Evolutionary conservation across 2,888 invertebrate species (phyloP).

Genomic region (Julus scandinavius): DNA sequence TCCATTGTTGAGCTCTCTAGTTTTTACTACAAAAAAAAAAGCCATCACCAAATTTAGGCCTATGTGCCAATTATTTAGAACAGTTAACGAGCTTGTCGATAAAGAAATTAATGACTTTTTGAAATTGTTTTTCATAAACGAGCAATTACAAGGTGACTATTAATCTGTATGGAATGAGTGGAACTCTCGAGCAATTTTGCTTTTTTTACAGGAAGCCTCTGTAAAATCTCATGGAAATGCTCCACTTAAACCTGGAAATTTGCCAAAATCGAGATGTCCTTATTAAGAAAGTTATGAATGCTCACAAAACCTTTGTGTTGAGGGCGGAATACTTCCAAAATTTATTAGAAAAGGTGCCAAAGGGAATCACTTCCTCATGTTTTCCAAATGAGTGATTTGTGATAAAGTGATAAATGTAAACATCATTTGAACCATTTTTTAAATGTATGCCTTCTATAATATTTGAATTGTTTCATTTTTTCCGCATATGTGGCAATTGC

Average conservation of each 20-base stretch:
- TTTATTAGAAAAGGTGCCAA: neutral
- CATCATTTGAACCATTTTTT: no score
- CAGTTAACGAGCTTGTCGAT: constrained; percentile 11
- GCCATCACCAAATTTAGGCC: neutral
- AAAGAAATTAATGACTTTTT: constrained; percentile 30
- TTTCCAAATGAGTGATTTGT: neutral
- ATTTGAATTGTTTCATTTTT: neutral
- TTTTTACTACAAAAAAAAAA: neutral
- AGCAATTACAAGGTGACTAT: constrained; percentile 28
- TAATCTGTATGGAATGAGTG: constrained; percentile 12
- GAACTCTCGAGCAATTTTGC: neutral
- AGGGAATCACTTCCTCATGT: neutral
- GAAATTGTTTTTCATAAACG: constrained; percentile 30
- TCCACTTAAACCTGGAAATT: neutral
- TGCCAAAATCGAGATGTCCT: neutral
- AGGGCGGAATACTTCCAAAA: no score
- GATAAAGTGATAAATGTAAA: no score
- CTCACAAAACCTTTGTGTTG: no score
- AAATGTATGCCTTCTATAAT: neutral
- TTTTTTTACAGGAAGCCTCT: neutral
- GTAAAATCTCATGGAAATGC: constrained; percentile 10
- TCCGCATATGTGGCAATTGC: neutral
- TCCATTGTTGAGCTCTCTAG: neutral
- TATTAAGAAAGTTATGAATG: neutral
- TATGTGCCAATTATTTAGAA: constrained; percentile 21